Percentiles rank a stretch among this genome's conserved stretches.
phyloP scores from a whole-genome alignment of 1,140 invertebrate species.

The Caerostris darwini region DNA sequence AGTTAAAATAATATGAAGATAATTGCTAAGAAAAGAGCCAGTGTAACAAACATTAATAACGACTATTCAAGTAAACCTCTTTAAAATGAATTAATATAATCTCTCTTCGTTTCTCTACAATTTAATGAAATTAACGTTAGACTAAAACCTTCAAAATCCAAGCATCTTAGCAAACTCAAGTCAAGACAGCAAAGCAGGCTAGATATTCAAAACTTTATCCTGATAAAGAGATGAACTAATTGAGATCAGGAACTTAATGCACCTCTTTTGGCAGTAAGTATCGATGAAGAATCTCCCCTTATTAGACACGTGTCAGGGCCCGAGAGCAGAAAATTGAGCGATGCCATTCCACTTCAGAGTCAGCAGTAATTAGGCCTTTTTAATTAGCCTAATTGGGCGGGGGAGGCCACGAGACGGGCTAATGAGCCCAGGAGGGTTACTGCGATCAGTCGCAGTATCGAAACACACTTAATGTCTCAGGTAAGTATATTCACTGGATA shows the following conservation, averaged over 20 bases:
- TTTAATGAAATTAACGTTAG: no score
- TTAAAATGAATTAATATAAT: no score
- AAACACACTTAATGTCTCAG: not conserved
- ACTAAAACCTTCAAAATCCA: no score
- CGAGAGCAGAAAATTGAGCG: slow-evolving; percentile 34
- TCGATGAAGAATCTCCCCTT: not conserved
- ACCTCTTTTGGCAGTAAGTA: not conserved
- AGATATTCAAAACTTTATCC: no score
- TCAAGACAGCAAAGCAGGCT: no score
- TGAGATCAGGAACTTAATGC: not conserved
- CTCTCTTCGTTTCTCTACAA: no score
- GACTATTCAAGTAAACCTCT: no score
- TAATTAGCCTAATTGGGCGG: slow-evolving; percentile 65
- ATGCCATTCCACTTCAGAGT: not conserved
- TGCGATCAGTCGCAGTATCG: not conserved
- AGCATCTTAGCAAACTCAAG: no score
- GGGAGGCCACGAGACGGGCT: not conserved
- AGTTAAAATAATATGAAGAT: no score
- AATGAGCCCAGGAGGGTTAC: slow-evolving; percentile 32
- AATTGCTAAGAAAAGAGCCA: no score
- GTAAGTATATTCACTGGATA: not conserved
- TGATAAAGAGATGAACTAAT: not conserved
- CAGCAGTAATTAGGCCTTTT: slow-evolving; percentile 56
- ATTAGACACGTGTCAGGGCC: slow-evolving; percentile 22
- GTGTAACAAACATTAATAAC: no score